Conservation (phyloP, 1,140 invertebrate genomes). For the Bombus haemorrhoidalis region DNA sequence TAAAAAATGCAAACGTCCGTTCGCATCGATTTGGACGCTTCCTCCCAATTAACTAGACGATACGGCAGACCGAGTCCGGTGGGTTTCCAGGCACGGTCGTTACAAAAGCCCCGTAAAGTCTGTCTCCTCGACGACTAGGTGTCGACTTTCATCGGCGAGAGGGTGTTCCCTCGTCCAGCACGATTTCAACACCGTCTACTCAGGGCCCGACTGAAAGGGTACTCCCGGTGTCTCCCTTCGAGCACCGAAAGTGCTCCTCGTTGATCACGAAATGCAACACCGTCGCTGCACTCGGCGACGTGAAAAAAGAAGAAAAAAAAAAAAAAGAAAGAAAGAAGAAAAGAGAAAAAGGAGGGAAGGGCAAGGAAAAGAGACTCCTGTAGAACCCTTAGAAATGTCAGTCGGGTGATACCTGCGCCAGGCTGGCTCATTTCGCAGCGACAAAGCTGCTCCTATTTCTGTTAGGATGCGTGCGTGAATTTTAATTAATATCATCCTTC, state of each 20-base stretch:
- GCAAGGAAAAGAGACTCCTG: constrained; percentile 38
- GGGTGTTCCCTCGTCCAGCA: constrained; percentile 42
- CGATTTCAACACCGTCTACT: constrained; percentile 27
- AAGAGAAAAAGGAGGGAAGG: not conserved
- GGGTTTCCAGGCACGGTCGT: constrained; percentile 35
- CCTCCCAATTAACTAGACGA: not conserved
- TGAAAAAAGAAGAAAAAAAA: not conserved
- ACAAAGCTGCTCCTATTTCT: constrained; percentile 1
- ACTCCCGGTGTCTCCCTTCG: constrained; percentile 52
- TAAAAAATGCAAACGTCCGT: not conserved
- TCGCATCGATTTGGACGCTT: not conserved
- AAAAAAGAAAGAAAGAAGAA: not conserved
- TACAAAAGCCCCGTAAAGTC: constrained; percentile 60
- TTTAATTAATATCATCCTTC: constrained; percentile 36
- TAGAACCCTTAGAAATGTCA: constrained; percentile 48
- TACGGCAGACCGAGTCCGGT: constrained; percentile 25
- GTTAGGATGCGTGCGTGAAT: constrained; percentile 3
- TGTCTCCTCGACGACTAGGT: constrained; percentile 45
- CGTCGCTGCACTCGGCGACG: constrained; percentile 12
- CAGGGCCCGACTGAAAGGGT: constrained; percentile 40
- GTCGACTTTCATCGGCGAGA: constrained; percentile 56
- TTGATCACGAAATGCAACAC: constrained; percentile 65
- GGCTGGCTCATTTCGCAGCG: constrained; percentile 31
- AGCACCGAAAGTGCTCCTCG: constrained; percentile 55
- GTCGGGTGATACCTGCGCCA: not conserved